Percentiles rank a stretch among this genome's conserved stretches.
These are phyloP conservation scores for Ciconia stormi DNA, from an alignment of 2,113 vertebrate species.

Conservation along the genomic window DNA sequence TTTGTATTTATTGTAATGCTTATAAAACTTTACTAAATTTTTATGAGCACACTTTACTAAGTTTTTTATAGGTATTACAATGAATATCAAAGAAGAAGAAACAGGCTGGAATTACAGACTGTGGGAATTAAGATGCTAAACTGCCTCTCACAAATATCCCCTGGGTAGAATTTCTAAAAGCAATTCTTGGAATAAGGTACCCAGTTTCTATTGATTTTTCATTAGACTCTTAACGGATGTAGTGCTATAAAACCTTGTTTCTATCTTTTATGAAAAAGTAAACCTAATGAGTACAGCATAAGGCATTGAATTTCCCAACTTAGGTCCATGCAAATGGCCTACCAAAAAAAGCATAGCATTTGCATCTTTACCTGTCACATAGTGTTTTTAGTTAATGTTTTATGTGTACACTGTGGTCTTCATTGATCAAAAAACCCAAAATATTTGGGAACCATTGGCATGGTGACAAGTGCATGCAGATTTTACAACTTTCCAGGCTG, in stretches of 20 bases:
- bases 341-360: not conserved
- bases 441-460: not conserved
- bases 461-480: not conserved
- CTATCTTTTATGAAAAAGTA: conserved; percentile 25
- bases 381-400: not conserved
- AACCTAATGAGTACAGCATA: not conserved
- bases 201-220: conserved; percentile 47
- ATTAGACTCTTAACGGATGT: not conserved
- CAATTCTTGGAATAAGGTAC: conserved; percentile 24
- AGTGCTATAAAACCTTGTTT: not conserved
- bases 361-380: not conserved
- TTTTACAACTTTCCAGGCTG: not conserved
- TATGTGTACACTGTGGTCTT: not conserved
- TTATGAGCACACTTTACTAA: not conserved
- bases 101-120: not conserved
- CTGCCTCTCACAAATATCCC: conserved; percentile 18
- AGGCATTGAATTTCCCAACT: not conserved
- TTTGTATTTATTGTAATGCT: not conserved
- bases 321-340: not conserved
- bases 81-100: not conserved
- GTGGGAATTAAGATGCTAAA: conserved; percentile 33
- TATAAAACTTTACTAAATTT: conserved; percentile 22
- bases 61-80: not conserved
- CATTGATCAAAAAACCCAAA: not conserved
- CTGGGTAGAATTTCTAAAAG: conserved; percentile 47